Base-by-base conservation (phyloP, 2,888 invertebrate genomes). In the Galeruca laticollis region DNA sequence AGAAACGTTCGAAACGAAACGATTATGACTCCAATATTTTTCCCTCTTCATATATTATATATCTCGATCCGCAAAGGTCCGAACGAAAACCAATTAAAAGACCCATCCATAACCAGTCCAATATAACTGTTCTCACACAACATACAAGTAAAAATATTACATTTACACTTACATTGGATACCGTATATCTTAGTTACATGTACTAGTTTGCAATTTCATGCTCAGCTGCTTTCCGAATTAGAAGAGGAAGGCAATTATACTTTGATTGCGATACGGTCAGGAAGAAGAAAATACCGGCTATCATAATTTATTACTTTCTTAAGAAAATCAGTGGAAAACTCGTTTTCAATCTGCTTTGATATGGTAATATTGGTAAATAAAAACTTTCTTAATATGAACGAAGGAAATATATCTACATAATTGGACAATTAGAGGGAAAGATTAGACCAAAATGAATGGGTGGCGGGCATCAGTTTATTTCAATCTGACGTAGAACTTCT, bases 81-180 rank as follows among this genome's bases (percentile, higher is more conserved):
- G 69, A 66, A 71, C 70, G 76, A 77, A 79, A 81, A 78, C 78
- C 80, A 82, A 82, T 81, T 82, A 82, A 79, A 79, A 80, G 75
- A 73, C 80, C 76, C 82, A 83, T 82, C 81, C 78, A 81, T 82
- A 82, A 81, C 79, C 75, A 69, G 72, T 72, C 81, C 80, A 79
- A 82, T 82, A 81, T 82, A 82, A 80, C 80, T 79, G 80, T 78
- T 80, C 77, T 71, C 80, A 78, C 77, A 79, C 79, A 81, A 82
- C 80, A 81, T 82, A 80, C 81, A 79, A 79, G 78, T 73, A 76
- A 76, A 82, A 82, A 79, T 83, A 82, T 82, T 80, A 81, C 80
- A 81, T 83, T 82, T 81, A 80, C 80, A 82, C 82, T 82, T 81
- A 81, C 80, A 81, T 80, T 78, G 75, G 76, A 72, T 71, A 26